Percentiles rank a stretch among this genome's conserved stretches.
phyloP scores from a whole-genome alignment of 1,140 invertebrate species.

The Ips typographus region DNA sequence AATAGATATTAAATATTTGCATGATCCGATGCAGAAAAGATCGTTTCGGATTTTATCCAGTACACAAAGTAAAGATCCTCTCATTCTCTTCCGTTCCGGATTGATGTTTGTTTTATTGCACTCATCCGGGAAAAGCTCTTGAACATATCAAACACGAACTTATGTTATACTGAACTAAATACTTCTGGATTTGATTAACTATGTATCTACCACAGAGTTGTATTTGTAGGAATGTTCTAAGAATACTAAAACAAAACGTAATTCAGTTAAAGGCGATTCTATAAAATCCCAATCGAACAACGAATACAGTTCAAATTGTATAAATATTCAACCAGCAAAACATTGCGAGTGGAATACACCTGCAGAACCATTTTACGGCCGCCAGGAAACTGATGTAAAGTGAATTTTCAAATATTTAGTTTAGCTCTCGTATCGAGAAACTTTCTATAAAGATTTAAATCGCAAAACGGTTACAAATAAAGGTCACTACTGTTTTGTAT shows the following conservation, averaged over 20 bases:
- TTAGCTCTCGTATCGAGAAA: not conserved
- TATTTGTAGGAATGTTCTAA: too few species aligned
- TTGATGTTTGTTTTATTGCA: constrained; percentile 2
- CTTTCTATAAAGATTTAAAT: too few species aligned
- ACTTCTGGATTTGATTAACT: not conserved
- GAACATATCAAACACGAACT: not conserved
- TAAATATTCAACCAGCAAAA: not conserved
- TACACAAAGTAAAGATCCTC: not conserved
- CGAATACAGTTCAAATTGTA: not conserved
- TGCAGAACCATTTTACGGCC: not conserved
- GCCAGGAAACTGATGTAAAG: constrained; percentile 3
- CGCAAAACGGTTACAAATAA: too few species aligned
- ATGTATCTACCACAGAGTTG: too few species aligned
- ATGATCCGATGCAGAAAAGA: not conserved
- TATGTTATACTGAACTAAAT: not conserved
- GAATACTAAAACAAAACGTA: too few species aligned
- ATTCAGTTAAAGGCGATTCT: too few species aligned
- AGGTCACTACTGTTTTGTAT: too few species aligned
- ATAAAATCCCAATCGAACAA: not conserved
- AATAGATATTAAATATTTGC: constrained; percentile 7
- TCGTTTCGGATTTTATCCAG: not conserved
- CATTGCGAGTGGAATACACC: not conserved
- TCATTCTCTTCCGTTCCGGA: not conserved
- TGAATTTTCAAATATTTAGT: constrained; percentile 3
- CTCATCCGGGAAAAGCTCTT: not conserved